These are phyloP conservation scores for Clytia hemisphaerica DNA, from an alignment of 30 jellyfish, hydroid and myxozoan genomes.

Conservation along the genomic window DNA sequence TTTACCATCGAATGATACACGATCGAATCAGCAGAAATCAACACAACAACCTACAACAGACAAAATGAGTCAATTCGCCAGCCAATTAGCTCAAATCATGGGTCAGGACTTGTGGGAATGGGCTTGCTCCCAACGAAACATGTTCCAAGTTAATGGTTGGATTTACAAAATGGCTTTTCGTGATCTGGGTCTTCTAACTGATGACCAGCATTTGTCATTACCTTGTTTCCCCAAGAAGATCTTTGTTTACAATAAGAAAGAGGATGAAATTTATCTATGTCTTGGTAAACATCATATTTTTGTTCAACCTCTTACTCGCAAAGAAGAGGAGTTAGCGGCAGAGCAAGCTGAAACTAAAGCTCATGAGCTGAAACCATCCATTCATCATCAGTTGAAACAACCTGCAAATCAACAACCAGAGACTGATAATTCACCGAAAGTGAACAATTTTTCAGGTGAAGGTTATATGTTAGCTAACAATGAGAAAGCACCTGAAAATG, in stretches of 20 bases:
- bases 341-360: neutral
- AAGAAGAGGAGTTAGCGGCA: neutral
- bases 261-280: conserved; percentile 4
- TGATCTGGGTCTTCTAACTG: neutral
- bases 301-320: neutral
- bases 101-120: conserved; percentile 15
- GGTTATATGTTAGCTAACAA: conserved; percentile 11
- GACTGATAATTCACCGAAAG: too few species aligned
- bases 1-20: too few species aligned
- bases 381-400: too few species aligned
- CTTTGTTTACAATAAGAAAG: neutral
- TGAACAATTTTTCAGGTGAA: conserved; percentile 6
- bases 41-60: too few species aligned
- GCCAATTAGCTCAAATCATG: too few species aligned
- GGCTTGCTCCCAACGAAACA: conserved; percentile 11
- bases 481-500: too few species aligned
- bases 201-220: conserved; percentile 4
- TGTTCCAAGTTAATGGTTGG: conserved; percentile 1
- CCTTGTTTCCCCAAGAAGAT: conserved; percentile 13
- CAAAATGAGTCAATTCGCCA: too few species aligned
- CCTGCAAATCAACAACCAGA: too few species aligned
- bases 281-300: neutral
- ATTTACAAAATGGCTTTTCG: neutral
- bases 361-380: too few species aligned
- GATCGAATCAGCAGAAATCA: too few species aligned